Base-by-base conservation (phyloP, 2,797 vertebrate genomes). In the Heterohyrax brucei region DNA sequence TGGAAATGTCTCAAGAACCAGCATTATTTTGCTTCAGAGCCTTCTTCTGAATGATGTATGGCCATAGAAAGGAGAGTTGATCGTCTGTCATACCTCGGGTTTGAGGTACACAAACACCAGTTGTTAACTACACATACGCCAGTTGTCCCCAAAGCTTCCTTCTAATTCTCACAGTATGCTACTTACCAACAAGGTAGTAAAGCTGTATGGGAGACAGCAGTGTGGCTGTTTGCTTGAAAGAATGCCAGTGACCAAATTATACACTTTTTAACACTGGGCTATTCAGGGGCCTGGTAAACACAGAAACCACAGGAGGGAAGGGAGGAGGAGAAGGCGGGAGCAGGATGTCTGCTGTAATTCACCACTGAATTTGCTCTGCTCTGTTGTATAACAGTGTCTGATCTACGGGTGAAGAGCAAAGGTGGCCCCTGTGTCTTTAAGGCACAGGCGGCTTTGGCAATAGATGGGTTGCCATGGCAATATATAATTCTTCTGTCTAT, bases 271-370 rank as follows among this genome's bases (percentile, higher is more conserved):
- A 95, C 96, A 96, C 56, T 87, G 62, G 89, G 61, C 94, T 93
- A 91, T 95, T 96, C 95, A 97, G 80, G 56, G 80, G 33, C 80
- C 91, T 78, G 91, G 93, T 91, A 81, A 96, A 91, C 94, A 94
- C 39, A 21, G 88, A 95, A 92, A 93, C 75, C 94, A 78, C 83
- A 61, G 56, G 64, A 61, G 77, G 30, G 22, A 39, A 72, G 46
- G 14, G 12, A 53, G 46, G 82, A 22, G 7, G 39, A 44, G 53
- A 30, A 64, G 80, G 46, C 5, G 0, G 30, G 48, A 24, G 39
- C 81, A 50, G 87, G n/a, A 22, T 22, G 85, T 56, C 82, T 48
- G 66, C 76, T 81, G 78, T 64, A 24, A 82, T 22, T 81, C 46
- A 0, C 19, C 72, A 46, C 66, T 73, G 62, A 16, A 33, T 85